Evolutionary conservation across 2,797 vertebrate genomes (phyloP).

Genomic region (Dromococcyx pavoninus): DNA sequence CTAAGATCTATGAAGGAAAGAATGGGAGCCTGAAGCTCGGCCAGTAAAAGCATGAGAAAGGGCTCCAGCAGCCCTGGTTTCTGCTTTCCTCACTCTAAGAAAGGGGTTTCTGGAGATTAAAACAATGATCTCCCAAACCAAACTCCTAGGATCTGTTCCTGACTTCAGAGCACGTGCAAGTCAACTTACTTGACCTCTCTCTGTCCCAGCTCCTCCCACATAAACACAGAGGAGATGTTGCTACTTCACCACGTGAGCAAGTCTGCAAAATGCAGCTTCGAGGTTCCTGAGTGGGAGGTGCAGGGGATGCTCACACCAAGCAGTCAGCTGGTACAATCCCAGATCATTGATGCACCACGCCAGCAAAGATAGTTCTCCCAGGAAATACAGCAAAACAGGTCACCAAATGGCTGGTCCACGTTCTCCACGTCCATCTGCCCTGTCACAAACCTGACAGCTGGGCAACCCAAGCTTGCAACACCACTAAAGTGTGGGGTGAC

Average conservation of each 20-base stretch:
- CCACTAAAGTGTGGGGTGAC: not conserved
- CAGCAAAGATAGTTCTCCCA: not conserved
- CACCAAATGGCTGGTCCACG: not conserved
- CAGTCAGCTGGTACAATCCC: too few species aligned
- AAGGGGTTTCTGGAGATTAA: not conserved
- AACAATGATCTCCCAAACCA: not conserved
- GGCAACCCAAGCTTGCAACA: not conserved
- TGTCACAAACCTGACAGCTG: not conserved
- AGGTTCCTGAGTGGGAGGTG: not conserved
- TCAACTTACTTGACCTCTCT: not conserved
- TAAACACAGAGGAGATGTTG: not conserved
- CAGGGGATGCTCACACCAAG: not conserved
- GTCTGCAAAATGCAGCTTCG: accelerated
- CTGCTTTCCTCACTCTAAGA: not conserved
- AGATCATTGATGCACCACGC: not conserved
- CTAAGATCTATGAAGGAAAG: not conserved
- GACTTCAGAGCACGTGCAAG: accelerated
- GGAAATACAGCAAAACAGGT: not conserved
- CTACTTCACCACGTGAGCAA: not conserved
- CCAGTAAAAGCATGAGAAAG: not conserved
- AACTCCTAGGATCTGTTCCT: not conserved
- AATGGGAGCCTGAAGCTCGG: not conserved
- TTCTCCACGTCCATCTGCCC: not conserved
- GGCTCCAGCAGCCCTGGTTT: not conserved
- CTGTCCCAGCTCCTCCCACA: not conserved